Conservation (phyloP, 2,113 vertebrate species). For the Nanorana parkeri region DNA sequence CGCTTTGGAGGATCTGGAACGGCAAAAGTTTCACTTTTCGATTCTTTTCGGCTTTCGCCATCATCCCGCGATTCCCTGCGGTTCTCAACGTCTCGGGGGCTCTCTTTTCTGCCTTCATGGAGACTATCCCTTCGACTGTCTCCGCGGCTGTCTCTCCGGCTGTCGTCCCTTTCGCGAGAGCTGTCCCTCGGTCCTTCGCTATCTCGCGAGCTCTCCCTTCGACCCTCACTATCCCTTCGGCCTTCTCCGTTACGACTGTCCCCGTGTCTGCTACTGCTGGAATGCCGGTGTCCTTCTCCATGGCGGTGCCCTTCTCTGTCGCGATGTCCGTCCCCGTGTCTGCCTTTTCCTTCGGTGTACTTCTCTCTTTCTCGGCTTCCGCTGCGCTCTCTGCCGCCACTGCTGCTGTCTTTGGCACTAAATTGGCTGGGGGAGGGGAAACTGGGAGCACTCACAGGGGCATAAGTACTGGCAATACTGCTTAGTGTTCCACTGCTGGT, state of each 20-base stretch:
- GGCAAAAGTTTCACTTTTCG: conserved; percentile 87
- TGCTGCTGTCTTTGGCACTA: conserved; percentile 67
- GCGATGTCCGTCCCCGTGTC: conserved; percentile 72
- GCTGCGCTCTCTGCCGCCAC: conserved; percentile 64
- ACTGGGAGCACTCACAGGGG: conserved; percentile 63
- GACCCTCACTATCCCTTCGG: conserved; percentile 41
- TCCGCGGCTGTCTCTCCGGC: conserved; percentile 33
- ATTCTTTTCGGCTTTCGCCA: conserved; percentile 56
- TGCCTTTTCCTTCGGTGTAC: conserved; percentile 60
- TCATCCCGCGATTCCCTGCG: conserved; percentile 63
- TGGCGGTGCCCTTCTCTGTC: conserved; percentile 70
- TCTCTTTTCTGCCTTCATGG: conserved; percentile 64
- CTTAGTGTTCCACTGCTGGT: conserved; percentile 72
- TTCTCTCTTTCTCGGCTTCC: conserved; percentile 68
- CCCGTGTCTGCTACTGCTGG: conserved; percentile 61
- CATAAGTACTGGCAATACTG: conserved; percentile 75
- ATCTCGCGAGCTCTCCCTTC: conserved; percentile 38
- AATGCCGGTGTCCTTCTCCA: conserved; percentile 62
- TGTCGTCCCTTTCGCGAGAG: conserved; percentile 57
- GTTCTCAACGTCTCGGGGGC: conserved; percentile 60
- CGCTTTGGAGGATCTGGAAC: conserved; percentile 93
- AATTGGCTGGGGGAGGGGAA: conserved; percentile 66
- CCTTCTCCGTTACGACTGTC: conserved; percentile 67
- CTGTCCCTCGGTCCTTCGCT: conserved; percentile 65
- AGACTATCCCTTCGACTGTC: conserved; percentile 61